Conservation (phyloP, 2,113 vertebrate species). For the Poeciliopsis turrubarensis region DNA sequence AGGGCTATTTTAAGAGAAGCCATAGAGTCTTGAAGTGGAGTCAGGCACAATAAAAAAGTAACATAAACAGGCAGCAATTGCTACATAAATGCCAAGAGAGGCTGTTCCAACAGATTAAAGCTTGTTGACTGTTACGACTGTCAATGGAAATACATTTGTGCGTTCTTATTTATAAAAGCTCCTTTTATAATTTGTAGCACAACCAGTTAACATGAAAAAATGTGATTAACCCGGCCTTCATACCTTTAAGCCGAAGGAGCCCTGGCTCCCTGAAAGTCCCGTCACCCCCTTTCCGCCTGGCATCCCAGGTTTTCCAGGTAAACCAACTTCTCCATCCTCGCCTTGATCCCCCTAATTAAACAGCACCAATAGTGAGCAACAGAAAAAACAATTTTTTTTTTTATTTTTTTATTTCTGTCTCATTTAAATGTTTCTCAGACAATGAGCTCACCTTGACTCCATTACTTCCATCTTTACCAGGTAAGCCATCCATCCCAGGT, state of each 20-base stretch:
- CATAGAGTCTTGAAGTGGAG: slow-evolving; percentile 12
- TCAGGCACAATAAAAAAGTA: slow-evolving; percentile 19
- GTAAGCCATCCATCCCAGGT: slow-evolving; percentile 84
- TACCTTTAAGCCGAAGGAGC: slow-evolving; percentile 92
- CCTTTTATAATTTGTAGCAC: neutral
- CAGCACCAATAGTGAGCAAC: neutral
- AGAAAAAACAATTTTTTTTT: neutral
- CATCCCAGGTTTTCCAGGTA: slow-evolving; percentile 82
- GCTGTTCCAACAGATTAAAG: slow-evolving; percentile 21
- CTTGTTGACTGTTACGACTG: slow-evolving; percentile 17
- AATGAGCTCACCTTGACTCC: slow-evolving; percentile 83
- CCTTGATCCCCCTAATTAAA: slow-evolving; percentile 90
- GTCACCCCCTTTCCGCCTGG: slow-evolving; percentile 84
- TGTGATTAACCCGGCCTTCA: neutral
- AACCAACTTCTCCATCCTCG: slow-evolving; percentile 86
- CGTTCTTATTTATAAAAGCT: slow-evolving; percentile 11
- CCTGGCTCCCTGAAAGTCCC: slow-evolving; percentile 91
- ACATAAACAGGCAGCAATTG: slow-evolving; percentile 12
- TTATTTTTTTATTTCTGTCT: neutral
- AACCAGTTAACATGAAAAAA: neutral
- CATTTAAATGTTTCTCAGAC: neutral
- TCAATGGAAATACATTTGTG: slow-evolving; percentile 10
- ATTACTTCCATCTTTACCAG: slow-evolving; percentile 84
- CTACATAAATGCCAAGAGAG: slow-evolving; percentile 25
- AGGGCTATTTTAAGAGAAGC: slow-evolving; percentile 4